A percentile compares a stretch with the other conserved stretches of the same genome.
phyloP scores from a whole-genome alignment of 1,140 invertebrate genomes.

The Pollicipes pollicipes region DNA sequence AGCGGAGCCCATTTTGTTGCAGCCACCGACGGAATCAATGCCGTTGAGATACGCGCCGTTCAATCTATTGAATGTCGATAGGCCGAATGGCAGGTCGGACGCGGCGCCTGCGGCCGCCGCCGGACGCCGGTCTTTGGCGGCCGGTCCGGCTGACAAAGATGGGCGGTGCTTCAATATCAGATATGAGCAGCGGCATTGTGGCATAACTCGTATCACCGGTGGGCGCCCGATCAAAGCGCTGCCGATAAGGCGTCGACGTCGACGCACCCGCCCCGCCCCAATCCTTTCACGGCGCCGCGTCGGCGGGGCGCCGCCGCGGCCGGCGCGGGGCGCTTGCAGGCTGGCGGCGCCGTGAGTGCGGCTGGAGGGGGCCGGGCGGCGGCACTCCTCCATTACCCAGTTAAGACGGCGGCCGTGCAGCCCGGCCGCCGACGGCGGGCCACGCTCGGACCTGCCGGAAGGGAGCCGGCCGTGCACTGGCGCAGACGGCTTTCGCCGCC shows the following conservation, averaged over 20 bases:
- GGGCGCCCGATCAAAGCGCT: not conserved
- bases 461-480: too few relatives aligned
- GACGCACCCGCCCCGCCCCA: too few relatives aligned
- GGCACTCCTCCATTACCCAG: too few relatives aligned
- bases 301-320: too few relatives aligned
- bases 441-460: too few relatives aligned
- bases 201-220: not conserved
- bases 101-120: too few relatives aligned
- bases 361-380: too few relatives aligned
- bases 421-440: too few relatives aligned
- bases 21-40: not conserved
- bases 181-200: not conserved
- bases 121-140: not conserved
- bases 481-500: too few relatives aligned
- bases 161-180: not conserved
- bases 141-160: not conserved
- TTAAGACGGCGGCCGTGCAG: too few relatives aligned
- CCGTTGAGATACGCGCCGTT: not conserved
- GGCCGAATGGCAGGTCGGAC: not conserved
- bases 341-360: too few relatives aligned
- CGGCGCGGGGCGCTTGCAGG: too few relatives aligned
- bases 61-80: not conserved
- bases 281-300: not conserved
- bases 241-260: not conserved
- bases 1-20: not conserved